Evolutionary conservation across 2,113 vertebrate species (phyloP), one percentile per base, ranked within the genome.

Genomic region (Hippotragus niger): DNA sequence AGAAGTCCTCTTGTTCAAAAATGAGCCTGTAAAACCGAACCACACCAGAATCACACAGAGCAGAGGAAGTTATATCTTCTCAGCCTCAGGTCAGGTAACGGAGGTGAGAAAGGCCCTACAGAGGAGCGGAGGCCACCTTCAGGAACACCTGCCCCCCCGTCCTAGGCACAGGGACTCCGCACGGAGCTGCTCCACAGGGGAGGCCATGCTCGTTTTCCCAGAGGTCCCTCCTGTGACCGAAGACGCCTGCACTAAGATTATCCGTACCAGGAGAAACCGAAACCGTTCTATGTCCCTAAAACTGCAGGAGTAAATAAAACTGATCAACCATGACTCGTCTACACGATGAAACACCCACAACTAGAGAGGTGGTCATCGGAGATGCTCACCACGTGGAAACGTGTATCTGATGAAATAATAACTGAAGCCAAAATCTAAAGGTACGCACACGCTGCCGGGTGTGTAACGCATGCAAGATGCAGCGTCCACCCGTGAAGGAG

Each of bases 351-450:
- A 31, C 19, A 64, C 4, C 67, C 52, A 23, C 50, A 36, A 1
- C n/a, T 17, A 57, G 15, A 90, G 57, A 90, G 40, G 36, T 2
- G 47, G 45, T 23, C 50, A 23, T n/a, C 12, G 57, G 0, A 93
- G 78, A 95, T 33, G 83, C 55, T 64, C 36, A 2, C 19, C 31
- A 81, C 3, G 33, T 1, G 45, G 50, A 23, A 17, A 60, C 7
- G 14, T 14, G 47, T 60, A 31, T 50, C 47, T 12, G n/a, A 25
- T 36, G 67, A 89, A 94, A 82, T 16, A 50, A 55, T 16, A 91
- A 50, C 52, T 12, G 88, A 67, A 80, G 36, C 27, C 58, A 82
- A 67, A 89, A 64, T 31, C 85, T 27, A 78, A 81, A 88, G 67
- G 15, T 15, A 31, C 4, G 60, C 31, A 52, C 5, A 76, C 1